A percentile compares a stretch with the other conserved stretches of the same genome.
These are phyloP conservation scores for Emmelina monodactyla DNA, from an alignment of 2,888 invertebrate species.

Conservation along the genomic window DNA sequence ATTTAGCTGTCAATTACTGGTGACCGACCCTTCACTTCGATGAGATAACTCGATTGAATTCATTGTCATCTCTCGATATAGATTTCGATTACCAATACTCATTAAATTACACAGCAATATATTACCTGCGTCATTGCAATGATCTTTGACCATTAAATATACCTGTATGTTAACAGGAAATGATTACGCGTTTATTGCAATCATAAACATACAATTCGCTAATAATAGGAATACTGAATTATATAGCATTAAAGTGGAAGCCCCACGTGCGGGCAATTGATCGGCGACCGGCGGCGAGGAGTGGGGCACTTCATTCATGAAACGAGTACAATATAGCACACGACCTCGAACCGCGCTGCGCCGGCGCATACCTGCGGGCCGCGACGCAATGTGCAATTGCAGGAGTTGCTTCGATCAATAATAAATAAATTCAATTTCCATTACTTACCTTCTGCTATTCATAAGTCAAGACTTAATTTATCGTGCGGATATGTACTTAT, in stretches of 20 bases:
- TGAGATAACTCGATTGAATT: slow-evolving; percentile 22
- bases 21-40: slow-evolving; percentile 19
- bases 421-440: too few species aligned
- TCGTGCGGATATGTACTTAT: too few species aligned
- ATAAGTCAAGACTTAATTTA: too few species aligned
- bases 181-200: slow-evolving; percentile 6
- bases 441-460: too few species aligned
- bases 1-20: slow-evolving; percentile 51
- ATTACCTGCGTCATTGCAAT: too few species aligned
- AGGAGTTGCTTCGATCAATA: too few species aligned
- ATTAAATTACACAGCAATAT: neutral
- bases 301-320: slow-evolving; percentile 43
- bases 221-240: slow-evolving; percentile 11
- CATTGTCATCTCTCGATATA: slow-evolving; percentile 22
- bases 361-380: slow-evolving; percentile 21
- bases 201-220: neutral
- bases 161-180: neutral
- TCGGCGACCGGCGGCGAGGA: slow-evolving; percentile 26
- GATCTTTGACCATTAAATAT: slow-evolving; percentile 8
- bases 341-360: slow-evolving; percentile 26
- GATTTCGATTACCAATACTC: neutral
- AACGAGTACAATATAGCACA: slow-evolving; percentile 16
- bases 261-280: slow-evolving; percentile 56
- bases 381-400: slow-evolving; percentile 21
- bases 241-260: slow-evolving; percentile 34